Evolutionary conservation across 2,113 vertebrate species (phyloP).

Genomic region (Neopipo cinnamomea): DNA sequence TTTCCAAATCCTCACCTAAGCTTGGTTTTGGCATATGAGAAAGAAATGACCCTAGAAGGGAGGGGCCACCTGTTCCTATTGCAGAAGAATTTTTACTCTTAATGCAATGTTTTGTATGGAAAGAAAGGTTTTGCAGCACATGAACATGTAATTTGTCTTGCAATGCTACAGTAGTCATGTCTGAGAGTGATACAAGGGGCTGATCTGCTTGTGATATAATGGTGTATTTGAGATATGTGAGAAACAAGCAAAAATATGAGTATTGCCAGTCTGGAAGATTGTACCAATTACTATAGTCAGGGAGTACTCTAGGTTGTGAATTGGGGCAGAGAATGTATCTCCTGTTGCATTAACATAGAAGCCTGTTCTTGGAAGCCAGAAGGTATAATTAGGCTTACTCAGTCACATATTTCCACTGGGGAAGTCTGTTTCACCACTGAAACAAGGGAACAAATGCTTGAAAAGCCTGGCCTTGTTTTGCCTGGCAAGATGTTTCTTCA

Average conservation of each 20-base stretch:
- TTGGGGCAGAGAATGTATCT: background rate
- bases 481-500: background rate
- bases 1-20: conserved; percentile 20
- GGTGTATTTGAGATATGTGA: background rate
- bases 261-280: background rate
- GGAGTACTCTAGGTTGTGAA: background rate
- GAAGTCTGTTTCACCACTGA: background rate
- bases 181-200: fast-evolving
- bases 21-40: conserved; percentile 8
- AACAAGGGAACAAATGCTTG: background rate
- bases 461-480: conserved; percentile 29
- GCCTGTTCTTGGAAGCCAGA: conserved; percentile 19
- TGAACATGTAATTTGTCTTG: fast-evolving
- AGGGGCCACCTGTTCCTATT: background rate
- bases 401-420: background rate
- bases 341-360: background rate
- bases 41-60: background rate
- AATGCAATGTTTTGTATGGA: background rate
- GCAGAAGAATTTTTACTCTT: background rate
- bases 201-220: background rate
- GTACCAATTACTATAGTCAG: fast-evolving
- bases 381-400: conserved; percentile 28
- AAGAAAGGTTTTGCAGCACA: background rate
- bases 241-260: background rate
- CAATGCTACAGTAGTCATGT: background rate